These are phyloP conservation scores for Sympetrum striolatum DNA, from an alignment of 2,888 invertebrate genomes.

Conservation along the genomic window DNA sequence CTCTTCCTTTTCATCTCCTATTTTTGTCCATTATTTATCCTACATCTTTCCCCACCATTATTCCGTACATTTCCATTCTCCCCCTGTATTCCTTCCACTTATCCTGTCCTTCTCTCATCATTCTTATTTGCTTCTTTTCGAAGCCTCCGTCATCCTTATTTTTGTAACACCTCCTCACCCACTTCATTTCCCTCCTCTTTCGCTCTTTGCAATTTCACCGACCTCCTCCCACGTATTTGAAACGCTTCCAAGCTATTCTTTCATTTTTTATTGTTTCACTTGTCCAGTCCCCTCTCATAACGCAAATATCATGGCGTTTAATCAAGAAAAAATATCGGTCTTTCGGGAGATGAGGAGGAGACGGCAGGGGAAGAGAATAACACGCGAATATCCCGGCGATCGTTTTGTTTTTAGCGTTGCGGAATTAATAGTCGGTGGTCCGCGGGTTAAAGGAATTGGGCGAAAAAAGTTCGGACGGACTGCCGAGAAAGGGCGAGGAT, in stretches of 20 bases:
- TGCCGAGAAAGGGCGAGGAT: no score
- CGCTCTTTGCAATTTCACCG: not conserved
- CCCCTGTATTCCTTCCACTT: not conserved
- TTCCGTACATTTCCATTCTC: not conserved
- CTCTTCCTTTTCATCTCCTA: no score
- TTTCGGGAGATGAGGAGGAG: not conserved
- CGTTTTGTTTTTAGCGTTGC: not conserved
- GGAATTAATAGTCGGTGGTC: not conserved
- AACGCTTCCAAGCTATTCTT: not conserved
- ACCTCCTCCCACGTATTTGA: not conserved
- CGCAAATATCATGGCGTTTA: not conserved
- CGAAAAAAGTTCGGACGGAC: no score
- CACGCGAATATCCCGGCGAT: not conserved
- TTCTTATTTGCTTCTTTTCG: not conserved
- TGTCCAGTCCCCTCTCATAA: not conserved
- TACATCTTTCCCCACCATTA: not conserved
- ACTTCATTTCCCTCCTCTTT: not conserved
- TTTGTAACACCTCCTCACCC: not conserved
- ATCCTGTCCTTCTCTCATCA: not conserved
- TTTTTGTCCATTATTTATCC: no score
- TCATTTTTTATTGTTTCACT: not conserved
- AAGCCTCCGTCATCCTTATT: not conserved
- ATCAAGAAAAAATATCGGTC: not conserved
- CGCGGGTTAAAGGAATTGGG: not conserved
- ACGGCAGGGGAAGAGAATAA: not conserved